phyloP scores from a whole-genome alignment of 2,797 vertebrate genomes.

The Falco novaeseelandiae region DNA sequence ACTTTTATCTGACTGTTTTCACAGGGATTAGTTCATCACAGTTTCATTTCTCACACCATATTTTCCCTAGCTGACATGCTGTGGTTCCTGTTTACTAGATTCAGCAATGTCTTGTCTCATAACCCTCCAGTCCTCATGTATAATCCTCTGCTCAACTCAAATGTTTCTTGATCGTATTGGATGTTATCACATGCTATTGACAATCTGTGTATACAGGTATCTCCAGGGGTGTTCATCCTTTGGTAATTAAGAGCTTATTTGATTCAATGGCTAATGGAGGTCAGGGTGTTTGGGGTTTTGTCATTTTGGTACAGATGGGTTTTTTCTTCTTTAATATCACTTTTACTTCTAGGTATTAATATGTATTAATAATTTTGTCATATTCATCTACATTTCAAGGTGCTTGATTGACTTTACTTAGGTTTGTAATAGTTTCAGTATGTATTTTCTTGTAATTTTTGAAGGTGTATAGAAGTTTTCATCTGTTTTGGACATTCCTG shows the following conservation, averaged over 20 bases:
- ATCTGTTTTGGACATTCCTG: not conserved
- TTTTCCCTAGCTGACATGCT: slow-evolving; percentile 14
- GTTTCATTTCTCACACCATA: slow-evolving; percentile 9
- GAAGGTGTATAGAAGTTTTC: not conserved
- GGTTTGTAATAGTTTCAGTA: not conserved
- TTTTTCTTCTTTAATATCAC: slow-evolving; percentile 37
- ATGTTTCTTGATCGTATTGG: slow-evolving; percentile 67
- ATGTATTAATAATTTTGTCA: slow-evolving; percentile 1
- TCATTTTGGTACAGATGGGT: slow-evolving; percentile 12
- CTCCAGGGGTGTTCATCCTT: slow-evolving; percentile 60
- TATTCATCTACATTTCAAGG: slow-evolving; percentile 11
- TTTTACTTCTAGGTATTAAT: slow-evolving; percentile 47
- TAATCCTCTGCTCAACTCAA: slow-evolving; percentile 63
- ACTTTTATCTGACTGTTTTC: slow-evolving; percentile 19
- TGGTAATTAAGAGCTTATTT: slow-evolving; percentile 71
- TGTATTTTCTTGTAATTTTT: not conserved
- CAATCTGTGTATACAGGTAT: slow-evolving; percentile 33
- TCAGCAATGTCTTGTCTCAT: slow-evolving; percentile 62
- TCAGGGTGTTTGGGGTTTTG: slow-evolving; percentile 30
- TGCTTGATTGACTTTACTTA: not conserved
- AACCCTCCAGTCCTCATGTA: slow-evolving; percentile 55
- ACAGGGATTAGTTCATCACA: slow-evolving; percentile 48
- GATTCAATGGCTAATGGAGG: slow-evolving; percentile 50
- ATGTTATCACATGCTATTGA: slow-evolving; percentile 68
- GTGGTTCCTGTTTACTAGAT: slow-evolving; percentile 53